Percentiles rank a stretch among this genome's conserved stretches.
These are phyloP conservation scores for Trichogramma pretiosum DNA, from an alignment of 1,140 invertebrate species.

Conservation along the genomic window DNA sequence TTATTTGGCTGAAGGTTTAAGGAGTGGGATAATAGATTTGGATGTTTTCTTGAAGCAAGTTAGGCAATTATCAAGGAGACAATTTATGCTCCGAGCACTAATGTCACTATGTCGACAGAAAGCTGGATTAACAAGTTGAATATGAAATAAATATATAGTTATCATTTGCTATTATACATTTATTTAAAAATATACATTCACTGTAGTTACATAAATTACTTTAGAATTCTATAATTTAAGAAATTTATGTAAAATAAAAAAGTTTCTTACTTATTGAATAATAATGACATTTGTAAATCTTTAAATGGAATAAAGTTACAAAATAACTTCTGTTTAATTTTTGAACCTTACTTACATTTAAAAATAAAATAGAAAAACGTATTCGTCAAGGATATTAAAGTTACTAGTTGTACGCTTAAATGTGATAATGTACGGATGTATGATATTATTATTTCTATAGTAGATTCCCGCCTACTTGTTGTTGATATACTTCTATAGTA, in stretches of 20 bases:
- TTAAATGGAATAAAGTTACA: conserved; percentile 5
- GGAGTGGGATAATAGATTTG: conserved; percentile 86
- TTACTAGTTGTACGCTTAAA: too few species aligned
- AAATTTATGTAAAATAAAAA: too few species aligned
- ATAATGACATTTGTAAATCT: not conserved
- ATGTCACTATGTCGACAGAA: conserved; percentile 96
- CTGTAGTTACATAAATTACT: conserved; percentile 10
- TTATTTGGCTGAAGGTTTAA: conserved; percentile 91
- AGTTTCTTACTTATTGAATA: too few species aligned
- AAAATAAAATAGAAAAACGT: conserved; percentile 16
- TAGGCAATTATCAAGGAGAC: conserved; percentile 83
- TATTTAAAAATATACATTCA: conserved; percentile 14
- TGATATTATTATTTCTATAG: too few species aligned
- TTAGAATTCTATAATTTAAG: too few species aligned
- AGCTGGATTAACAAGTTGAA: conserved; percentile 70
- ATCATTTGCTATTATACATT: too few species aligned
- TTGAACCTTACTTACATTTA: conserved; percentile 10
- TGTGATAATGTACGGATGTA: too few species aligned
- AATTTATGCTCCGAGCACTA: conserved; percentile 89
- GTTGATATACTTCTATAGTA: conserved; percentile 91
- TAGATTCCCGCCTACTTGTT: conserved; percentile 72
- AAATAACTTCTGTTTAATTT: conserved; percentile 8
- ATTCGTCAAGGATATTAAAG: conserved; percentile 8
- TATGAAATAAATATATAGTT: too few species aligned
- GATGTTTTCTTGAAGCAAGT: conserved; percentile 97